phyloP scores from a whole-genome alignment of 2,888 invertebrate genomes.

The Heliconius sara region DNA sequence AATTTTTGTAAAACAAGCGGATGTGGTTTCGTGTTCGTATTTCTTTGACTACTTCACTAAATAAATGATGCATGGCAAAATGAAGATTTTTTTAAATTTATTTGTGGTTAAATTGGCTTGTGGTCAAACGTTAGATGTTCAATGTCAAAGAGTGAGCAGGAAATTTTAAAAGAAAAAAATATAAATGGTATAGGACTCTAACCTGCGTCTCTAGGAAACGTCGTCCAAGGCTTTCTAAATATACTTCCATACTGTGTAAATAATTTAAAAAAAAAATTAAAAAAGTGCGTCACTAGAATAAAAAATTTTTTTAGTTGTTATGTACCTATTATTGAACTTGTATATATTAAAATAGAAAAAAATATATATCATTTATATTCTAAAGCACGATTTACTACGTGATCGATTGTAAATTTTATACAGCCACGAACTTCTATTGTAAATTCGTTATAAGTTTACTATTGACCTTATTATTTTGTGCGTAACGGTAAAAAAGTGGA shows the following conservation, averaged over 20 bases:
- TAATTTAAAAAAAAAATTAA: too few relatives aligned
- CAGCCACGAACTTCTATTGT: constrained; percentile 17
- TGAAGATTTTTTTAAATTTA: not conserved
- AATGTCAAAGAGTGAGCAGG: not conserved
- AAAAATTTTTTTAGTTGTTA: not conserved
- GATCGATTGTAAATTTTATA: constrained; percentile 27
- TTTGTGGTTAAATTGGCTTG: not conserved
- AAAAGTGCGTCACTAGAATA: not conserved
- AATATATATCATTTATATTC: constrained; percentile 20
- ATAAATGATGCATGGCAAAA: not conserved
- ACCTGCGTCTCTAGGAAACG: too few relatives aligned
- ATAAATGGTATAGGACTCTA: too few relatives aligned
- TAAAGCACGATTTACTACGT: constrained; percentile 26
- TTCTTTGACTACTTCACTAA: not conserved
- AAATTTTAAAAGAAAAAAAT: not conserved
- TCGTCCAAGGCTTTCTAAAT: not conserved
- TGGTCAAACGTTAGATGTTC: not conserved
- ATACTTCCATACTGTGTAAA: not conserved
- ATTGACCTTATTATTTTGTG: constrained; percentile 28
- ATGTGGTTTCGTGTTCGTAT: not conserved
- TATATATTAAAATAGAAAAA: not conserved
- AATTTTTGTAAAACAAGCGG: not conserved
- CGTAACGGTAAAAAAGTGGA: constrained; percentile 1
- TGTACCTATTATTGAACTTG: not conserved
- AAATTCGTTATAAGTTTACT: constrained; percentile 27